Percentiles rank a stretch among this genome's conserved stretches.
Evolutionary conservation across 1,140 invertebrate genomes (phyloP).

Genomic region (Hesperophylax magnus): DNA sequence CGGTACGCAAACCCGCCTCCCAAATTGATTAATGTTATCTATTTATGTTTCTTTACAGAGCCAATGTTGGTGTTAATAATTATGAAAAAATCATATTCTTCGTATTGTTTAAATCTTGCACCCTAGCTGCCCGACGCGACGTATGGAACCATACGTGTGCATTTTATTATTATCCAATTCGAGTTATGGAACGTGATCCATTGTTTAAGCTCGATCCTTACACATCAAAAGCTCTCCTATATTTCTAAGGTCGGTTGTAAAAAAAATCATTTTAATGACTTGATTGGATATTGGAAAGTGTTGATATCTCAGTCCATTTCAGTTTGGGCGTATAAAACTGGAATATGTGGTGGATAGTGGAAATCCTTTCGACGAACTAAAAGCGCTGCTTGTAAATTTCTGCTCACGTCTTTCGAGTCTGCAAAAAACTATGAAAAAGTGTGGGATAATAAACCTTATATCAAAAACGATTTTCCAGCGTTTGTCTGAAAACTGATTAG

Average conservation of each 20-base stretch:
- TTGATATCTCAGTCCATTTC: neutral
- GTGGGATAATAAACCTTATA: neutral
- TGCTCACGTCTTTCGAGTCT: neutral
- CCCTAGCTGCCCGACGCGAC: neutral
- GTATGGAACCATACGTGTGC: neutral
- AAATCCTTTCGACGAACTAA: neutral
- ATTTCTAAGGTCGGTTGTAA: neutral
- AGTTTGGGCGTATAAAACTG: neutral
- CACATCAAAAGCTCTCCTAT: neutral
- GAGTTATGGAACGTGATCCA: conserved; percentile 1
- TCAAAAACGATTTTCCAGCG: neutral
- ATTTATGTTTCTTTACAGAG: too few relatives aligned
- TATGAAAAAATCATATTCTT: too few relatives aligned
- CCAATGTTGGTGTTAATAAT: too few relatives aligned
- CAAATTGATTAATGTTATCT: too few relatives aligned
- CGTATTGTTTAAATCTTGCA: too few relatives aligned
- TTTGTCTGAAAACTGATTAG: neutral
- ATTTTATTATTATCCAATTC: neutral
- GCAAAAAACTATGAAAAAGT: neutral
- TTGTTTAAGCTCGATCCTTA: neutral
- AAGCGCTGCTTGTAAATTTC: neutral
- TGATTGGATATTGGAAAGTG: neutral
- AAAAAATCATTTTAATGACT: neutral
- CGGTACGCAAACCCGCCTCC: too few relatives aligned
- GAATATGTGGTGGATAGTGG: too few relatives aligned